Conservation (phyloP, 2,113 vertebrate genomes). For the Mionectes macconnelli region DNA sequence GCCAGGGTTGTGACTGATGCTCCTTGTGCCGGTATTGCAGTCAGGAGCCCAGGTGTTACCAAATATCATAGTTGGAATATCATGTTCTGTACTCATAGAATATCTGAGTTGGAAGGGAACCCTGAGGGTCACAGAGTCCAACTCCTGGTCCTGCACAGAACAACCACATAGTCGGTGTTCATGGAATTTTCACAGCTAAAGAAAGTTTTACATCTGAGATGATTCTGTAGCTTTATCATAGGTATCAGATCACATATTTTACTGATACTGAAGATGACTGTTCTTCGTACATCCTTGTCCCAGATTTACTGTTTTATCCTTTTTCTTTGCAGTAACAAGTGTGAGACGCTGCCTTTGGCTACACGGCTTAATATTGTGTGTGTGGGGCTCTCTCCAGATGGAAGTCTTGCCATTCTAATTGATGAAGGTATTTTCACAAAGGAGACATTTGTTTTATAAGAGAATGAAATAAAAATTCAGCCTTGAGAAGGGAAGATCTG, state of each 20-base stretch:
- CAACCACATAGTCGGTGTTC: accelerated
- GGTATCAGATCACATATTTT: accelerated
- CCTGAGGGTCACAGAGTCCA: not conserved
- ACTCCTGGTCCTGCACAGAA: not conserved
- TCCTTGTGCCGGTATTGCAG: accelerated
- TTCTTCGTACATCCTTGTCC: not conserved
- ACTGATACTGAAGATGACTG: accelerated
- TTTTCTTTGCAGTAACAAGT: constrained; percentile 82
- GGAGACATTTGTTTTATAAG: not conserved
- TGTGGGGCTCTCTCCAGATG: constrained; percentile 89
- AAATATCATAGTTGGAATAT: too few species aligned
- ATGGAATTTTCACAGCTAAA: not conserved
- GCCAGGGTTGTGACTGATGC: accelerated
- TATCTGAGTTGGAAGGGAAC: not conserved
- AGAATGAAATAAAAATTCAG: not conserved
- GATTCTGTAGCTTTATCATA: not conserved
- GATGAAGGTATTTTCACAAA: constrained; percentile 86
- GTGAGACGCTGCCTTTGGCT: constrained; percentile 87
- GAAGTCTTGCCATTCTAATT: constrained; percentile 85
- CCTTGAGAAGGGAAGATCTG: not conserved
- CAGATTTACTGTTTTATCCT: not conserved
- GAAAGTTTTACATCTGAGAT: not conserved
- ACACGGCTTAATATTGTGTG: constrained; percentile 87
- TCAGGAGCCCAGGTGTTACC: too few species aligned
- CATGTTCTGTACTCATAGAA: too few species aligned